These are phyloP conservation scores for Lepidostoma basale DNA, from an alignment of 1,140 invertebrate species.

Conservation along the genomic window DNA sequence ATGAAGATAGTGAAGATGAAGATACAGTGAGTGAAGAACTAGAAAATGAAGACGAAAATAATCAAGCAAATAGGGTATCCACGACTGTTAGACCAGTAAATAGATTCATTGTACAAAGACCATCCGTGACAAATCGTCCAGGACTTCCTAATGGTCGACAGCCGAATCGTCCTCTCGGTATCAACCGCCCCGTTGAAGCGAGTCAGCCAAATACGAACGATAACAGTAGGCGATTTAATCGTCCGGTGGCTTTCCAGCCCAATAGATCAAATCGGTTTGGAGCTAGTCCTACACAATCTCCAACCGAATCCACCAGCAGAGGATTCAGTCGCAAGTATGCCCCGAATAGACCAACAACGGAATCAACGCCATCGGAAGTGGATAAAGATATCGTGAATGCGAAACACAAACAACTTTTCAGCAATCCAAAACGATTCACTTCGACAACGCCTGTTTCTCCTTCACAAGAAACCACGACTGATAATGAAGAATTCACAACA, in stretches of 20 bases:
- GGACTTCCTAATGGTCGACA: conserved; percentile 12
- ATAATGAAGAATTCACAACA: conserved; percentile 35
- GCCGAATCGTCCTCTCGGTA: conserved; percentile 35
- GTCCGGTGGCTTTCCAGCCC: conserved; percentile 39
- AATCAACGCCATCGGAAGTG: conserved; percentile 48
- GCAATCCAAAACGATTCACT: conserved; percentile 39
- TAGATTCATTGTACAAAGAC: conserved; percentile 35
- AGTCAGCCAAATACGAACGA: conserved; percentile 18
- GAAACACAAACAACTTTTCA: conserved; percentile 61
- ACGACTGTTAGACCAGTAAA: conserved; percentile 43
- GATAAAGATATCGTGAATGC: conserved; percentile 57
- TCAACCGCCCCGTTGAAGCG: conserved; percentile 12
- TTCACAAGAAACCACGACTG: conserved; percentile 23
- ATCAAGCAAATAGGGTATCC: conserved; percentile 38
- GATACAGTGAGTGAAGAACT: conserved; percentile 47
- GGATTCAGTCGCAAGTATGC: conserved; percentile 52
- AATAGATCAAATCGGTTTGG: conserved; percentile 33
- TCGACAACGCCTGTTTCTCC: conserved; percentile 28
- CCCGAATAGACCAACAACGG: conserved; percentile 43
- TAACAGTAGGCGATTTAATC: conserved; percentile 29
- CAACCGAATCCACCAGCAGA: conserved; percentile 50
- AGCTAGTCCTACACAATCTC: conserved; percentile 41
- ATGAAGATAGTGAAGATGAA: conserved; percentile 42
- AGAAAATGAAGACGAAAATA: conserved; percentile 46
- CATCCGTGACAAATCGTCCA: not conserved